These are phyloP conservation scores for Leguminivora glycinivorella DNA, from an alignment of 1,140 invertebrate species.

Conservation along the genomic window DNA sequence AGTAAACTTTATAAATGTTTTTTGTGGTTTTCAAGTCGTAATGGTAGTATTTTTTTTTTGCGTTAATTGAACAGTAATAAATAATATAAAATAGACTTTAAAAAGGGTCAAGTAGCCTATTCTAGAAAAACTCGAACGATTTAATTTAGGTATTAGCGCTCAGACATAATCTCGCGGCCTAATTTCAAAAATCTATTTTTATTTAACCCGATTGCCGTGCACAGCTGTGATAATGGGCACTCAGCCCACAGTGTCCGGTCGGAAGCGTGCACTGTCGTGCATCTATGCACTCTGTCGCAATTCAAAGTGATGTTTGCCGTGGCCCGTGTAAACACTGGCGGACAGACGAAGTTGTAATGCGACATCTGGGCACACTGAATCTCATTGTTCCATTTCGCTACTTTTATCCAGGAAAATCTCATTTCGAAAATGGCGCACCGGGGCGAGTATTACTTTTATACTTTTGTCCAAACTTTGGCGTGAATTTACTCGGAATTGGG, in stretches of 20 bases:
- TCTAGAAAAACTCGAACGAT: not conserved
- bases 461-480: conserved; percentile 28
- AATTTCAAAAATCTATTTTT: conserved; percentile 15
- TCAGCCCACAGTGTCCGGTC: conserved; percentile 21
- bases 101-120: too few relatives aligned
- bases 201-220: conserved; percentile 16
- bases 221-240: conserved; percentile 16
- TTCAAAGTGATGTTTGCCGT: conserved; percentile 16
- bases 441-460: conserved; percentile 46
- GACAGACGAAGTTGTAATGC: conserved; percentile 44
- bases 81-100: too few relatives aligned
- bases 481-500: conserved; percentile 28
- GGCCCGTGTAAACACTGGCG: conserved; percentile 6
- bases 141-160: not conserved
- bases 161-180: conserved; percentile 4
- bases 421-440: conserved; percentile 44
- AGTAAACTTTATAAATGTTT: too few relatives aligned
- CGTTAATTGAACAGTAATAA: too few relatives aligned
- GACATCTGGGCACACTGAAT: conserved; percentile 45
- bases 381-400: conserved; percentile 48
- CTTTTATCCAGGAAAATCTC: conserved; percentile 45
- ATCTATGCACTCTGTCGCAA: not conserved
- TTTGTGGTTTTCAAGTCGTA: too few relatives aligned
- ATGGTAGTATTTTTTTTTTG: too few relatives aligned
- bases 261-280: conserved; percentile 22